A percentile compares a stretch with the other conserved stretches of the same genome.
Evolutionary conservation across 2,113 vertebrate species (phyloP).

Genomic region (Arenaria interpres): DNA sequence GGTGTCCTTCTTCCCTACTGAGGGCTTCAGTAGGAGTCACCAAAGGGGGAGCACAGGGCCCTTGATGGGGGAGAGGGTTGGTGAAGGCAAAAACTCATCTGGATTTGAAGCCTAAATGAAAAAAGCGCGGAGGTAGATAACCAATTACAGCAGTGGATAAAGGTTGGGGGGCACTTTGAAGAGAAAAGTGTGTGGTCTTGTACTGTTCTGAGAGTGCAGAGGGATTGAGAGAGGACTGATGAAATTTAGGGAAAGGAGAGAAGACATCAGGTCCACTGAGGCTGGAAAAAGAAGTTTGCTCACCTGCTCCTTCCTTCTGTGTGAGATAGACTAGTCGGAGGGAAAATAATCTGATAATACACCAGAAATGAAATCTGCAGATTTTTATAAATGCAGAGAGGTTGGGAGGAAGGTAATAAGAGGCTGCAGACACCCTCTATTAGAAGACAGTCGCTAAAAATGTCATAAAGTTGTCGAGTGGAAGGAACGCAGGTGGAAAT

Average conservation of each 20-base stretch:
- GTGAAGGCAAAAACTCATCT: background rate
- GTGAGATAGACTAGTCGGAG: background rate
- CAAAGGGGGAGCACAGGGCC: background rate
- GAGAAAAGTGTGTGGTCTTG: background rate
- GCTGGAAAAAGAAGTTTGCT: background rate
- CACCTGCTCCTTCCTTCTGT: background rate
- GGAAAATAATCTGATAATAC: background rate
- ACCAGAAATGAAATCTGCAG: background rate
- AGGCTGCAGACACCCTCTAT: background rate
- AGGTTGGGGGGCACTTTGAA: background rate
- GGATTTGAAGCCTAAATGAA: background rate
- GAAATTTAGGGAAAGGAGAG: background rate
- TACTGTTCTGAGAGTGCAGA: background rate
- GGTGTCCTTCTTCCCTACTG: fast-evolving
- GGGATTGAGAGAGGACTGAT: background rate
- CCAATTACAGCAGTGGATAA: background rate
- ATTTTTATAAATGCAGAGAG: background rate
- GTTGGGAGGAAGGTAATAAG: background rate
- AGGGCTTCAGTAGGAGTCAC: background rate
- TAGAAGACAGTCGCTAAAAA: background rate
- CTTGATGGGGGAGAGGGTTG: background rate
- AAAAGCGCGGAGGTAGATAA: background rate
- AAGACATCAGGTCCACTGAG: background rate
- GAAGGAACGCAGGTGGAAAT: background rate
- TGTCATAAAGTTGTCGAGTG: background rate